Conservation (phyloP, 2,888 invertebrate species). For the Pollenia griseotomentosa region DNA sequence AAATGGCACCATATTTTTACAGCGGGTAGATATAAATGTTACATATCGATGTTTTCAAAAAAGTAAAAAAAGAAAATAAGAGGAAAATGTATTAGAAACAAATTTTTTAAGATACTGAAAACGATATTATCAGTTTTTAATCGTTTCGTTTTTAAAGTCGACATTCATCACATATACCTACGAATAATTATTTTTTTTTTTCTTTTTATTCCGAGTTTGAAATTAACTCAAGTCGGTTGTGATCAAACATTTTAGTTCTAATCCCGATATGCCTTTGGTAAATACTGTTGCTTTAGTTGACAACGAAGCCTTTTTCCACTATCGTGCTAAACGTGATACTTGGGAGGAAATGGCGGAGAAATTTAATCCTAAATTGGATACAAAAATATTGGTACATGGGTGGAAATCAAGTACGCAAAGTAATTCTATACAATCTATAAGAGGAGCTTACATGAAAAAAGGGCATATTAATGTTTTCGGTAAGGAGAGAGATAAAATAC, state of each 20-base stretch:
- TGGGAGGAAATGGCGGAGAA: conserved; percentile 82
- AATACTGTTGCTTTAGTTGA: conserved; percentile 78
- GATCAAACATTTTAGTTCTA: conserved; percentile 73
- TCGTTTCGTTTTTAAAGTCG: no score
- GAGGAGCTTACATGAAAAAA: conserved; percentile 81
- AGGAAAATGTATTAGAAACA: no score
- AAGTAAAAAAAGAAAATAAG: no score
- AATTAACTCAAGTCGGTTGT: background rate
- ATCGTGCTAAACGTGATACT: conserved; percentile 80
- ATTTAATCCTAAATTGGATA: conserved; percentile 81
- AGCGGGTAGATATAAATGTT: no score
- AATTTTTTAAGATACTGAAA: no score
- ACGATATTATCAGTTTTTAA: no score
- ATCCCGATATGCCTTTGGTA: conserved; percentile 75
- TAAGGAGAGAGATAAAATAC: conserved; percentile 45
- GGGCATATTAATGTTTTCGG: conserved; percentile 82
- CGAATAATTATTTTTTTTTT: background rate
- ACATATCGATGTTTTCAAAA: no score
- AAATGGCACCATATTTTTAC: no score
- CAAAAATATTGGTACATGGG: conserved; percentile 83
- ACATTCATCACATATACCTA: background rate
- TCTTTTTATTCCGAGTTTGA: background rate
- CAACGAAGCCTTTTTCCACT: conserved; percentile 66
- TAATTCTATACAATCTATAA: conserved; percentile 82
- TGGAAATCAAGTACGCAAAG: conserved; percentile 84